These are phyloP conservation scores for Bombus terrestris DNA, from an alignment of 1,140 invertebrate species.

Conservation along the genomic window DNA sequence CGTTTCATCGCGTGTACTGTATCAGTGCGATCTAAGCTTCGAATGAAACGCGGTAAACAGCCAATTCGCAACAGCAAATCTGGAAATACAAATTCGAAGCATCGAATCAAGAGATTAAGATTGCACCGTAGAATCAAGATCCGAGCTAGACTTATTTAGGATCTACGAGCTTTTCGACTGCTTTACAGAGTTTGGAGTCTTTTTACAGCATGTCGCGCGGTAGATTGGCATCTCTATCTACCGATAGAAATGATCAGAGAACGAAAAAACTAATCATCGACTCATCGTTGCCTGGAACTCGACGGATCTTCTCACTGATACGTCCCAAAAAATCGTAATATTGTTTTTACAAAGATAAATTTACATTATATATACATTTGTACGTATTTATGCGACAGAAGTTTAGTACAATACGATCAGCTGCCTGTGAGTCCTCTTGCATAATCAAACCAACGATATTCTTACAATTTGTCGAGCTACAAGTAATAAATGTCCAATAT, in stretches of 20 bases:
- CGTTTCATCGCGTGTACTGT: background rate
- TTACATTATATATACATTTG: background rate
- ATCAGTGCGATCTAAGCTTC: background rate
- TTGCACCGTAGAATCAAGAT: background rate
- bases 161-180: slow-evolving; percentile 39
- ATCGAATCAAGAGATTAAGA: background rate
- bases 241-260: background rate
- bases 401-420: background rate
- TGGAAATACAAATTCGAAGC: too few relatives aligned
- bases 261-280: background rate
- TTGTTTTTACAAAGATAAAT: slow-evolving; percentile 9
- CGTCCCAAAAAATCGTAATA: background rate
- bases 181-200: slow-evolving; percentile 44
- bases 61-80: too few relatives aligned
- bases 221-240: background rate
- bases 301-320: slow-evolving; percentile 6
- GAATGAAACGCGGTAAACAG: background rate
- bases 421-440: background rate
- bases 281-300: background rate
- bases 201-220: slow-evolving; percentile 23
- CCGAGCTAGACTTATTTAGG: background rate
- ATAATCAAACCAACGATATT: background rate
- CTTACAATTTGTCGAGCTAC: background rate
- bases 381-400: background rate
- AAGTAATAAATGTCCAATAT: background rate